Evolutionary conservation across 2,888 invertebrate species (phyloP).

Genomic region (Galerucella pusilla): DNA sequence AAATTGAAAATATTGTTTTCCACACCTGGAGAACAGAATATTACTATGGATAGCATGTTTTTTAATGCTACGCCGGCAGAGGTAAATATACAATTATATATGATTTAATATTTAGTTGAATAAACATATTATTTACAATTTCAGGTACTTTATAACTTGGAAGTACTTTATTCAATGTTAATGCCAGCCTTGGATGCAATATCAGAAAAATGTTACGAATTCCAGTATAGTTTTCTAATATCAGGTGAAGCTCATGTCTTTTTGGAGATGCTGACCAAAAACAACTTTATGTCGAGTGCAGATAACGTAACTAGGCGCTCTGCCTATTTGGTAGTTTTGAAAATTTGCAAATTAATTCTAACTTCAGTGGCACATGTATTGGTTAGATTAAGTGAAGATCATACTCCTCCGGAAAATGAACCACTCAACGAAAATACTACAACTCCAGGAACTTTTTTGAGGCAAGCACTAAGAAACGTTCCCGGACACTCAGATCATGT

Average conservation of each 20-base stretch:
- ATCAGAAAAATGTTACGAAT: constrained; percentile 78
- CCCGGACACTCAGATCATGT: constrained; percentile 89
- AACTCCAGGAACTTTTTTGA: constrained; percentile 70
- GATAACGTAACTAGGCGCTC: constrained; percentile 76
- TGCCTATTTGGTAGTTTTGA: constrained; percentile 88
- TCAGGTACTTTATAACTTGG: constrained; percentile 77
- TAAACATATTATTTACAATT: constrained; percentile 43
- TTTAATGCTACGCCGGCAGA: constrained; percentile 78
- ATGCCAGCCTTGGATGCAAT: constrained; percentile 89
- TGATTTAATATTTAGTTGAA: no score
- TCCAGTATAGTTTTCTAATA: constrained; percentile 76
- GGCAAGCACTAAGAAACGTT: constrained; percentile 85
- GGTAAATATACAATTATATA: constrained; percentile 64
- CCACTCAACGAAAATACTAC: constrained; percentile 59
- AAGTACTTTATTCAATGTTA: constrained; percentile 82
- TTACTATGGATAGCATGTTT: constrained; percentile 73
- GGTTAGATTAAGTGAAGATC: constrained; percentile 67
- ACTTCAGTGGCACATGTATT: constrained; percentile 87
- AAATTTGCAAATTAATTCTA: constrained; percentile 88
- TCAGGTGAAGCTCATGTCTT: constrained; percentile 76
- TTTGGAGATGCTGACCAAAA: constrained; percentile 84
- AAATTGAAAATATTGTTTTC: constrained; percentile 71
- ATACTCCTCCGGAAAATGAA: constrained; percentile 61
- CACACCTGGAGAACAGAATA: constrained; percentile 59
- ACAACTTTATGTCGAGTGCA: constrained; percentile 83